Evolutionary conservation across 2,888 invertebrate species (phyloP).

Genomic region (Myopa tessellatipennis): DNA sequence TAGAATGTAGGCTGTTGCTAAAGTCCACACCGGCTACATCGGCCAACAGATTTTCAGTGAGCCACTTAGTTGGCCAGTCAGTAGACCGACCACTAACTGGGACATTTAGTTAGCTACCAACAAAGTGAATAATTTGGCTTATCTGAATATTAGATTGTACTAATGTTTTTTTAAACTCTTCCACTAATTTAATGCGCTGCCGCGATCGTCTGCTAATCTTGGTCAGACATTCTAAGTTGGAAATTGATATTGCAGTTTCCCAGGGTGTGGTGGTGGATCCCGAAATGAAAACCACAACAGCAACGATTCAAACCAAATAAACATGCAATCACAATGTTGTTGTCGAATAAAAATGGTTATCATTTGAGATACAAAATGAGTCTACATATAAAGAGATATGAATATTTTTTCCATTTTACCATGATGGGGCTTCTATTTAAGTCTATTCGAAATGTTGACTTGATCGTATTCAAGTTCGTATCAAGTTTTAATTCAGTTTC

Average conservation of each 20-base stretch:
- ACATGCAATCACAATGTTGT: not conserved
- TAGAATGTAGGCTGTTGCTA: not conserved
- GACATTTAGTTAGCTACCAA: constrained; percentile 15
- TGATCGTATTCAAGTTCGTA: not conserved
- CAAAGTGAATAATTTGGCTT: constrained; percentile 12
- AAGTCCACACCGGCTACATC: not conserved
- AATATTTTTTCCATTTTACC: not conserved
- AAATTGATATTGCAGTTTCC: constrained; percentile 36
- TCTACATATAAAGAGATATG: not conserved
- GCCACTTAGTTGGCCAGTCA: not conserved
- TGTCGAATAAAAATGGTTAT: not conserved
- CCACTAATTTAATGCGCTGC: constrained; percentile 22
- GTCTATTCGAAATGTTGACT: not conserved
- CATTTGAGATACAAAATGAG: not conserved
- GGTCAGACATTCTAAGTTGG: constrained; percentile 4
- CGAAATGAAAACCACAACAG: not conserved
- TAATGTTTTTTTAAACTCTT: constrained; percentile 26
- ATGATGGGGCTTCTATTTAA: not conserved
- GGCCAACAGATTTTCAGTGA: not conserved
- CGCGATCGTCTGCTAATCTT: constrained; percentile 20
- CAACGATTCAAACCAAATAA: not conserved
- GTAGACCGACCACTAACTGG: not conserved
- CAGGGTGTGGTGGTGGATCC: not conserved
- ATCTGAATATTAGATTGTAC: constrained; percentile 34
- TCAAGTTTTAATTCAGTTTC: not conserved